Percentiles rank a stretch among this genome's conserved stretches.
Evolutionary conservation across 2,888 invertebrate genomes (phyloP).

Genomic region (Stenurella melanura): DNA sequence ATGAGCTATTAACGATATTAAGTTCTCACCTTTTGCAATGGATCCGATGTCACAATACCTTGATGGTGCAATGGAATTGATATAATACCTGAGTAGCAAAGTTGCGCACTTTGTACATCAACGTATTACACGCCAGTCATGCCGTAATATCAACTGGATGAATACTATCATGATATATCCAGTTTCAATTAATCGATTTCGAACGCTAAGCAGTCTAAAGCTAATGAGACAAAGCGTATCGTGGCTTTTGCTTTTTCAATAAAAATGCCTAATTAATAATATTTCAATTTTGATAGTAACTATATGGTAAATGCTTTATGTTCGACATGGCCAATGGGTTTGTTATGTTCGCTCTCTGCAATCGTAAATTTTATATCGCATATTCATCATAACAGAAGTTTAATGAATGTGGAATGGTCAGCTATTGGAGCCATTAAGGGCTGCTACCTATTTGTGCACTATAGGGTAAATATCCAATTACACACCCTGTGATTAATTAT

Average conservation of each 20-base stretch:
- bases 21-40: background rate
- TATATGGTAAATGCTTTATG: background rate
- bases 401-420: background rate
- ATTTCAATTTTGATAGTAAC: background rate
- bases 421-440: background rate
- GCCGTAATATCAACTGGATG: conserved; percentile 2
- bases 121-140: background rate
- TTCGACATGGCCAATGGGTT: background rate
- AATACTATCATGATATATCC: background rate
- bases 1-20: background rate
- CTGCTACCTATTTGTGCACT: background rate
- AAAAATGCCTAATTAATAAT: background rate
- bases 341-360: background rate
- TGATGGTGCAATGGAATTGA: background rate
- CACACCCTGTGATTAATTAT: background rate
- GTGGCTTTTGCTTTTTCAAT: background rate
- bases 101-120: background rate
- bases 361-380: background rate
- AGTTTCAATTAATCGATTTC: background rate
- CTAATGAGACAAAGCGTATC: background rate
- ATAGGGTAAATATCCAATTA: background rate
- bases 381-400: background rate
- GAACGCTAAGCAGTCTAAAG: too few relatives aligned
- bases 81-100: background rate
- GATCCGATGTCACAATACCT: background rate